Evolutionary conservation across 1,140 invertebrate species (phyloP).

Genomic region (Scaptodrosophila lebanonensis): DNA sequence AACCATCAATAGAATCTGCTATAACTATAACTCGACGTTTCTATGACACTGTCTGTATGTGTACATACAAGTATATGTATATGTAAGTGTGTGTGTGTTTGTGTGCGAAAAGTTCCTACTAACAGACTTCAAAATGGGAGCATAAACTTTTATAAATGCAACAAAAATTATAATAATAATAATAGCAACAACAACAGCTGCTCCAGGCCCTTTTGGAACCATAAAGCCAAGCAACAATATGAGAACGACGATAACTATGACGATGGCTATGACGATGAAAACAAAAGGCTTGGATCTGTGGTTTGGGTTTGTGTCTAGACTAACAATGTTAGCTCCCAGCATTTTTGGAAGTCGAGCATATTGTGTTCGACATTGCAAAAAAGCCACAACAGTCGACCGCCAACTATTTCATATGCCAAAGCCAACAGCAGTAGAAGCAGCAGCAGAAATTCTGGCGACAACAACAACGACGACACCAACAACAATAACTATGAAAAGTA

Average conservation of each 20-base stretch:
- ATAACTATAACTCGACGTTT: conserved; percentile 53
- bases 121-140: conserved; percentile 16
- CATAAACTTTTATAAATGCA: conserved; percentile 35
- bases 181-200: conserved; percentile 6
- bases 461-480: conserved; percentile 22
- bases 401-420: conserved; percentile 70
- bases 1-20: conserved; percentile 62
- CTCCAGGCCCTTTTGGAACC: too few relatives aligned
- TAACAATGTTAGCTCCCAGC: conserved; percentile 10
- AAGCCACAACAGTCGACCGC: conserved; percentile 61
- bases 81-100: too few relatives aligned
- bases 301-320: conserved; percentile 9
- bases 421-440: conserved; percentile 9
- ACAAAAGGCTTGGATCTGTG: conserved; percentile 27
- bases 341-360: conserved; percentile 30
- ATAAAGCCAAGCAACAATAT: too few relatives aligned
- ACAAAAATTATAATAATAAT: too few relatives aligned
- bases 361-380: conserved; percentile 50
- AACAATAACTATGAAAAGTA: conserved; percentile 2
- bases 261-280: conserved; percentile 26
- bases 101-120: too few relatives aligned
- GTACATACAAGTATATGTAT: too few relatives aligned
- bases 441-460: too few relatives aligned
- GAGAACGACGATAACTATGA: conserved; percentile 12
- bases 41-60: too few relatives aligned